phyloP scores from a whole-genome alignment of 2,888 invertebrate species.

The Alsophila aescularia region DNA sequence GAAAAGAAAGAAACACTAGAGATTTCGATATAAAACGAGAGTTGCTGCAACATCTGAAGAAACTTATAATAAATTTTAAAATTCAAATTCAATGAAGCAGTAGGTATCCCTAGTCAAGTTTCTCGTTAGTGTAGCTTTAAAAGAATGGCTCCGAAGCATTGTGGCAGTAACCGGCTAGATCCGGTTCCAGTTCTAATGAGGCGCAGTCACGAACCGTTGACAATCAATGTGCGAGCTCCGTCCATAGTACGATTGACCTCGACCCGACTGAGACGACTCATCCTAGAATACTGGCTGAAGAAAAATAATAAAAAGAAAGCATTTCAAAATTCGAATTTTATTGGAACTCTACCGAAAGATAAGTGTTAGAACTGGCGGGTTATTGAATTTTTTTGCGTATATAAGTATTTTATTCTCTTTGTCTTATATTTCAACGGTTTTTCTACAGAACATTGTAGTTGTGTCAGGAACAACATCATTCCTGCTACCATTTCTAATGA shows the following conservation, averaged over 20 bases:
- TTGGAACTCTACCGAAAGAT: not conserved
- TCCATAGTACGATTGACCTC: slow-evolving; percentile 45
- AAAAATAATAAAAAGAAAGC: not conserved
- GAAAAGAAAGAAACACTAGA: too few species aligned
- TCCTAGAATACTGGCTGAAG: not conserved
- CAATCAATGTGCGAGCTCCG: slow-evolving; percentile 41
- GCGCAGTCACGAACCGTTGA: slow-evolving; percentile 57
- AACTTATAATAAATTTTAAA: not conserved
- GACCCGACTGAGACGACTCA: slow-evolving; percentile 22
- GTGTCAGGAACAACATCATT: not conserved
- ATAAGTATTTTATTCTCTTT: too few species aligned
- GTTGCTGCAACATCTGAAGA: not conserved
- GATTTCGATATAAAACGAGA: too few species aligned
- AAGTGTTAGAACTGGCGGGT: too few species aligned
- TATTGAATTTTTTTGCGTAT: not conserved
- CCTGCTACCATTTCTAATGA: slow-evolving; percentile 1
- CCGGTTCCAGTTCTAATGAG: slow-evolving; percentile 71
- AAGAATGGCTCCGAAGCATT: slow-evolving; percentile 64
- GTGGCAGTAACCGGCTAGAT: slow-evolving; percentile 63
- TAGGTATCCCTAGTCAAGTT: slow-evolving; percentile 36
- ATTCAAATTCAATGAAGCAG: slow-evolving; percentile 1
- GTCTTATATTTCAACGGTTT: too few species aligned
- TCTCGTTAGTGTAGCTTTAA: slow-evolving; percentile 65
- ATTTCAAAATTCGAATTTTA: not conserved
- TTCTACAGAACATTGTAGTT: not conserved